phyloP scores from a whole-genome alignment of 2,113 vertebrate species.

The Rhabdomys dilectus region DNA sequence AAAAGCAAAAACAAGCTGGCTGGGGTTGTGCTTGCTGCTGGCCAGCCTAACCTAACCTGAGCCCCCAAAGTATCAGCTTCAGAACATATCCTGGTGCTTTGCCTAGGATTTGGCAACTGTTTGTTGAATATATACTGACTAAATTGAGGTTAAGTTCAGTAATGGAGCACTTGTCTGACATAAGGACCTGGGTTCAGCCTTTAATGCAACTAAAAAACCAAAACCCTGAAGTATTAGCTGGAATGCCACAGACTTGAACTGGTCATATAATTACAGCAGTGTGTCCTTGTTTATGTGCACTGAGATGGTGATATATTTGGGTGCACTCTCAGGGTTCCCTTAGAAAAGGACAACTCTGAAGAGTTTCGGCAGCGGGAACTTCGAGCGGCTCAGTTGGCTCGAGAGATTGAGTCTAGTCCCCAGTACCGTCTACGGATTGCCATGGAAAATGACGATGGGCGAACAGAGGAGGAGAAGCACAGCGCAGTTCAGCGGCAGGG shows the following conservation, averaged over 20 bases:
- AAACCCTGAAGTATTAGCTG: background rate
- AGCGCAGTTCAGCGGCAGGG: slow-evolving; percentile 91
- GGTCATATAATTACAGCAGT: background rate
- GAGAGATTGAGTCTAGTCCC: slow-evolving; percentile 94
- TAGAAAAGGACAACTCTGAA: slow-evolving; percentile 93
- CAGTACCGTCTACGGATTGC: slow-evolving; percentile 92
- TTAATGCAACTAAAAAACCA: background rate
- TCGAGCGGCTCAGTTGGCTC: slow-evolving; percentile 92
- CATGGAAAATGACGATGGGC: slow-evolving; percentile 94
- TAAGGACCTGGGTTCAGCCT: background rate
- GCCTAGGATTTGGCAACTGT: background rate
- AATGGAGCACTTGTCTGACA: background rate
- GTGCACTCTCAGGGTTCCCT: slow-evolving; percentile 87
- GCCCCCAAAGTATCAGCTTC: background rate
- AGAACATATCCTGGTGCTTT: background rate
- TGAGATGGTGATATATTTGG: background rate
- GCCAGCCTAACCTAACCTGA: background rate
- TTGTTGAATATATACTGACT: background rate
- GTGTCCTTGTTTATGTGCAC: background rate
- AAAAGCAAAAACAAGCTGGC: background rate
- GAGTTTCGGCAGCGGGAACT: slow-evolving; percentile 92
- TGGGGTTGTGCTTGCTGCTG: background rate
- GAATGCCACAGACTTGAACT: background rate
- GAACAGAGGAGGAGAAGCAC: slow-evolving; percentile 93
- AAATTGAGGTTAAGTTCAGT: background rate